Conservation (phyloP, 2,888 invertebrate genomes). For the Eupithecia subumbrata region DNA sequence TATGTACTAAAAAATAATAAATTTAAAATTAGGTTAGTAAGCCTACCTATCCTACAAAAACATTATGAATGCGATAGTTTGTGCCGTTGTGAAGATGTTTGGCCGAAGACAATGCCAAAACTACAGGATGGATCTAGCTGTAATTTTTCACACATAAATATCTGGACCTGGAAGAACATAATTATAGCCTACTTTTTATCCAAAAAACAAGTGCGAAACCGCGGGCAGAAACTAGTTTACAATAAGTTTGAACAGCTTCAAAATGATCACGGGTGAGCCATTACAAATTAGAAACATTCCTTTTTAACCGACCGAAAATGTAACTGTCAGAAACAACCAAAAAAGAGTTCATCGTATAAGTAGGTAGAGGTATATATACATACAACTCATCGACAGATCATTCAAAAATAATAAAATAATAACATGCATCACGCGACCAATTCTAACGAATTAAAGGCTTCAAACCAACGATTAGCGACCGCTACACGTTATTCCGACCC, state of each 20-base stretch:
- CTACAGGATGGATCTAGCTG: no score
- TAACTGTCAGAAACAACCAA: background rate
- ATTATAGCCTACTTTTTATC: no score
- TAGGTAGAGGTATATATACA: background rate
- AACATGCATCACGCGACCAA: constrained; percentile 33
- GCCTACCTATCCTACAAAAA: no score
- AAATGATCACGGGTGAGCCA: background rate
- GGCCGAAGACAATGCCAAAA: no score
- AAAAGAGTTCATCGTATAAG: background rate
- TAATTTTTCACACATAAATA: no score
- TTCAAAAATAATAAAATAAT: constrained; percentile 1
- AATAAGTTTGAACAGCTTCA: background rate
- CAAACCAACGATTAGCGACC: constrained; percentile 44
- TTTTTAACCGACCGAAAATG: background rate
- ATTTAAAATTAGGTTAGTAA: no score
- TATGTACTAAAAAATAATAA: no score
- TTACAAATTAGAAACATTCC: background rate
- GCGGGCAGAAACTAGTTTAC: no score
- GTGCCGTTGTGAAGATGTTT: no score
- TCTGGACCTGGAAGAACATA: no score
- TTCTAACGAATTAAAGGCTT: constrained; percentile 43
- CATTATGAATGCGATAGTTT: no score
- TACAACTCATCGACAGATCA: constrained; percentile 6
- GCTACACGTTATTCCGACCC: constrained; percentile 45
- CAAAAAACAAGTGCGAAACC: no score